phyloP scores from a whole-genome alignment of 2,113 vertebrate genomes.

The Osmerus eperlanus region DNA sequence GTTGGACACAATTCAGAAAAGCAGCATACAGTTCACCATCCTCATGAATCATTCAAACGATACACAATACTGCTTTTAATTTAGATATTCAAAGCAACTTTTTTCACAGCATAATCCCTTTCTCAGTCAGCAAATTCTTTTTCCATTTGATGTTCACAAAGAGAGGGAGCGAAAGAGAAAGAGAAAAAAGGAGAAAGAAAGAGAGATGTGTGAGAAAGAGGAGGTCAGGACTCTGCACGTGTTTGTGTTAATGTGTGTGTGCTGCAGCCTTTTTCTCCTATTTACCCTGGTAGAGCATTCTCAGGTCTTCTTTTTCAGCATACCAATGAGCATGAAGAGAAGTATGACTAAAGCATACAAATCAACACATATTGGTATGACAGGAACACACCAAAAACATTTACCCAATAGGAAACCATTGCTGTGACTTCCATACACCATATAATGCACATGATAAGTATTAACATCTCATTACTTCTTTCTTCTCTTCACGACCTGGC shows the following conservation, averaged over 20 bases:
- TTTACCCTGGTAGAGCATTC: constrained; percentile 17
- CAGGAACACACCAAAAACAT: background rate
- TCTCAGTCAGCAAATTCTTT: constrained; percentile 65
- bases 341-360: constrained; percentile 27
- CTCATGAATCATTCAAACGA: constrained; percentile 66
- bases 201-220: constrained; percentile 51
- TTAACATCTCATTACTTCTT: constrained; percentile 14
- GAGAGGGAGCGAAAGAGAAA: constrained; percentile 48
- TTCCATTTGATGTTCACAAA: constrained; percentile 9
- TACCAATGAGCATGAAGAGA: background rate
- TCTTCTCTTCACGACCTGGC: constrained; percentile 20
- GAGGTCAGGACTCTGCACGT: constrained; percentile 36
- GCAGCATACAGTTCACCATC: constrained; percentile 46
- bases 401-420: constrained; percentile 14
- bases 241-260: constrained; percentile 18
- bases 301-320: background rate
- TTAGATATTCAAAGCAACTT: constrained; percentile 59
- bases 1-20: constrained; percentile 43
- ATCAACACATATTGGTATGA: constrained; percentile 9
- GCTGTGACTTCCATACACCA: constrained; percentile 1
- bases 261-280: constrained; percentile 27
- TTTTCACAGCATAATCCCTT: constrained; percentile 57
- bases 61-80: constrained; percentile 65
- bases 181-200: constrained; percentile 35
- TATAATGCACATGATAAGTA: constrained; percentile 2